phyloP scores from a whole-genome alignment of 2,797 vertebrate species.

The Carcharodon carcharias region DNA sequence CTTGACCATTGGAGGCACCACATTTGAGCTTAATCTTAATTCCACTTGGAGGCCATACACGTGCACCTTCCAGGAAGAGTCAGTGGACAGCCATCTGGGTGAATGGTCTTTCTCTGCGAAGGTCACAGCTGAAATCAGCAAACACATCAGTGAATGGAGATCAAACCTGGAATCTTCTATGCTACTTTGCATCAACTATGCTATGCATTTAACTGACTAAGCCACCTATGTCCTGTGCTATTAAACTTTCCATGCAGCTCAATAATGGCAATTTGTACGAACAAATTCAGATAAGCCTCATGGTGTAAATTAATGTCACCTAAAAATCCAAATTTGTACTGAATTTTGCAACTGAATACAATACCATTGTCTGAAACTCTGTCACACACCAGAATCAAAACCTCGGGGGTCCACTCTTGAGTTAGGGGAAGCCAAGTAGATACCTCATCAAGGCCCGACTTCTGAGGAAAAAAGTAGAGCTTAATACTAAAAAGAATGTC shows the following conservation, averaged over 20 bases:
- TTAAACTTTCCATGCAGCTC: not conserved
- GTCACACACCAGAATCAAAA: constrained; percentile 92
- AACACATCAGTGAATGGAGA: not conserved
- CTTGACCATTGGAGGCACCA: not conserved
- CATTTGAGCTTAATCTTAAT: not conserved
- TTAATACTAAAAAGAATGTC: not conserved
- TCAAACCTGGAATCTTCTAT: not conserved
- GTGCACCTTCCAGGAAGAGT: not conserved
- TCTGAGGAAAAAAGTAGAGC: constrained; percentile 56
- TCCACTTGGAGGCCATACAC: not conserved
- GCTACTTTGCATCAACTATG: not conserved
- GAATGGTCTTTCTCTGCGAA: not conserved
- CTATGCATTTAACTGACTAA: not conserved
- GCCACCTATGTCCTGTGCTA: not conserved
- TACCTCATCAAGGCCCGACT: constrained; percentile 73
- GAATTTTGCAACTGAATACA: not conserved
- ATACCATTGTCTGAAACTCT: constrained; percentile 79
- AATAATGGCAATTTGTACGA: not conserved
- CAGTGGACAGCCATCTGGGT: not conserved
- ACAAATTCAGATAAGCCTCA: not conserved
- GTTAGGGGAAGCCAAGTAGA: constrained; percentile 80
- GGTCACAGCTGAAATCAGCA: not conserved
- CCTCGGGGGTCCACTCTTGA: constrained; percentile 83
- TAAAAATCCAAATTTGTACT: not conserved
- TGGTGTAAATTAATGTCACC: not conserved